Evolutionary conservation across 2,888 invertebrate genomes (phyloP), one percentile per base, ranked within the genome.

Genomic region (Parascotia fuliginaria): DNA sequence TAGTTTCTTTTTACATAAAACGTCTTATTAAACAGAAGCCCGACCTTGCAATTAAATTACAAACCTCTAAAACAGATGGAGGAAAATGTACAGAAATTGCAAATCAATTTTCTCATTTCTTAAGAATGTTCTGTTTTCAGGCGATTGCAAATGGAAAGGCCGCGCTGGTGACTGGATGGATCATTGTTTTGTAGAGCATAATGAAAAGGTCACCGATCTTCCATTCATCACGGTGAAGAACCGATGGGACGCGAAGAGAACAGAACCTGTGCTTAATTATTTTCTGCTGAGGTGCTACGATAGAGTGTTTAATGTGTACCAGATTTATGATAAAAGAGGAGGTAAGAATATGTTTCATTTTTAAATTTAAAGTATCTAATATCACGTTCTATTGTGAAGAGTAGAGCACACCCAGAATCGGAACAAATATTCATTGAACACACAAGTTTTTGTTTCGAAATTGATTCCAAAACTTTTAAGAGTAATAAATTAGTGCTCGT

Each of bases 101-200:
- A 13, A 31, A 9, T 31, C 12, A 13, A 31, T 14, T 50, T 42
- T 32, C 15, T 11, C 29, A 37, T 39, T 38, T 2, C 29, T 39
- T 42, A 46, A 43, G 43, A 49, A 39, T 9, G 19, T 15, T 15
- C 31, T 45, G 22, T 56, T 50, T 56, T 22, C 67, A 89, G 92
- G 94, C 45, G 90, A 92, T 22, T 94, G 94, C 66, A 75, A 79
- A 34, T 94, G 94, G 94, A 87, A 92, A 65, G 94, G 94, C 0
- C 83, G 90, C 16, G 94, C 94, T 54, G 93, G 93, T 1, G 92
- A 94, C 43, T 94, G 94, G 94, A 93, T 94, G 84, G 92, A 94
- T 60, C 94, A 94, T 69, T 91, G 94, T 66, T 93, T 93, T 65
- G 49, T 68, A 19, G 82, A 90, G 9, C 94, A 94, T 65, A 81